phyloP scores from a whole-genome alignment of 35 echinoderm and acorn worm species.

The Lytechinus pictus region DNA sequence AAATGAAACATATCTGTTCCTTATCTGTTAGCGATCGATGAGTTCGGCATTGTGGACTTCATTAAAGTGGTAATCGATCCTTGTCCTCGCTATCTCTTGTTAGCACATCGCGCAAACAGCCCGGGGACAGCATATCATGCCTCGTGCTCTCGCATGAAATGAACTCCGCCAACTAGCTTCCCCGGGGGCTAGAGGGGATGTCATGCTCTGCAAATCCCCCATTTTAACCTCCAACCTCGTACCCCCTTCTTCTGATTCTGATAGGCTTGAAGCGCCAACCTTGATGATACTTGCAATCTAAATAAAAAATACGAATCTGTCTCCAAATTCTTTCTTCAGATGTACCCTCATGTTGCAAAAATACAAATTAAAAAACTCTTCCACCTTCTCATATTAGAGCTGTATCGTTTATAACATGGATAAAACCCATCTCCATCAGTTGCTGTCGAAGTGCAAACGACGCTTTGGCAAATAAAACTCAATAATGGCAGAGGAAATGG shows the following conservation, averaged over 20 bases:
- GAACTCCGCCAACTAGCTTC: not conserved
- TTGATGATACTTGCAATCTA: not conserved
- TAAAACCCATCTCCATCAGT: not conserved
- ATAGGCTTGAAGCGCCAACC: not conserved
- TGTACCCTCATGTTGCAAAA: not conserved
- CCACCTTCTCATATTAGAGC: not conserved
- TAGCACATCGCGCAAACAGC: not conserved
- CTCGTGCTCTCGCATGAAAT: slow-evolving; percentile 1
- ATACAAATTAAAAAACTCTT: not conserved
- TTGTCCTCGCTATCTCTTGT: slow-evolving; percentile 17
- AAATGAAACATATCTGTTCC: slow-evolving; percentile 19
- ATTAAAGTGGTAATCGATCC: slow-evolving; percentile 18
- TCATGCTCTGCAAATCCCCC: not conserved
- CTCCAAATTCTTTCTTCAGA: not conserved
- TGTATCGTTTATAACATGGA: not conserved
- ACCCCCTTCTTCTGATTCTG: not conserved
- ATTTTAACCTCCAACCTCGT: not conserved
- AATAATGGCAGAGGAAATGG: slow-evolving; percentile 11
- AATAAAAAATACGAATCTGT: not conserved
- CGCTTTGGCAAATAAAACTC: not conserved
- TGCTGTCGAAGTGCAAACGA: not conserved
- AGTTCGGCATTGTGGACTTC: slow-evolving; percentile 9
- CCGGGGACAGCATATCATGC: not conserved
- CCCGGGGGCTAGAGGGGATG: not conserved
- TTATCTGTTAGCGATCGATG: slow-evolving; percentile 18